These are phyloP conservation scores for Chrysogorgia sp. DNA, from an alignment of 92 coral and sea anemone species.

Conservation along the genomic window DNA sequence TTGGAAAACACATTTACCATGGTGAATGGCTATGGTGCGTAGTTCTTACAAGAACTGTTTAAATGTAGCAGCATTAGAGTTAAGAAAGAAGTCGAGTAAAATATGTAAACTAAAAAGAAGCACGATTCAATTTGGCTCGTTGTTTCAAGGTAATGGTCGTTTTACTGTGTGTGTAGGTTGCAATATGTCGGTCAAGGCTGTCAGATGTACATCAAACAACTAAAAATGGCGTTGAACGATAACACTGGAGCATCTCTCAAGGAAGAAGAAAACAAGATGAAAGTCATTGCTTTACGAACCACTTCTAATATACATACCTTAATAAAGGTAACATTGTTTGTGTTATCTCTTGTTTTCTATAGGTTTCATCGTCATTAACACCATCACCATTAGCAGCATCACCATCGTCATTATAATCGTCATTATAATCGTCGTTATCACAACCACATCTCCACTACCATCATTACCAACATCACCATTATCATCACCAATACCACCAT, in stretches of 20 bases:
- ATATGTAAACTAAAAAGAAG: background rate
- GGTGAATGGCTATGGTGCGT: too few relatives aligned
- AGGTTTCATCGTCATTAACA: background rate
- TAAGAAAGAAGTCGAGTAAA: too few relatives aligned
- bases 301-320: constrained; percentile 88
- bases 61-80: too few relatives aligned
- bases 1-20: too few relatives aligned
- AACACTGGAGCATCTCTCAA: constrained; percentile 76
- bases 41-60: too few relatives aligned
- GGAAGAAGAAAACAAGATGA: constrained; percentile 91
- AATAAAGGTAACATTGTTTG: constrained; percentile 67
- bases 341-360: background rate
- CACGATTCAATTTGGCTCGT: background rate
- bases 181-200: constrained; percentile 99
- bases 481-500: background rate
- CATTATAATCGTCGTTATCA: background rate
- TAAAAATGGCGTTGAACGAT: constrained; percentile 80
- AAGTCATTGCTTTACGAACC: constrained; percentile 90
- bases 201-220: constrained; percentile 93
- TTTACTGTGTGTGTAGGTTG: constrained; percentile 55
- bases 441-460: background rate
- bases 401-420: background rate
- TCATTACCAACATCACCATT: background rate
- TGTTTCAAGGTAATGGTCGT: background rate
- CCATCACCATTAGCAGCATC: background rate